Conservation (phyloP, 2,797 vertebrate genomes). For the Mastacembelus armatus region DNA sequence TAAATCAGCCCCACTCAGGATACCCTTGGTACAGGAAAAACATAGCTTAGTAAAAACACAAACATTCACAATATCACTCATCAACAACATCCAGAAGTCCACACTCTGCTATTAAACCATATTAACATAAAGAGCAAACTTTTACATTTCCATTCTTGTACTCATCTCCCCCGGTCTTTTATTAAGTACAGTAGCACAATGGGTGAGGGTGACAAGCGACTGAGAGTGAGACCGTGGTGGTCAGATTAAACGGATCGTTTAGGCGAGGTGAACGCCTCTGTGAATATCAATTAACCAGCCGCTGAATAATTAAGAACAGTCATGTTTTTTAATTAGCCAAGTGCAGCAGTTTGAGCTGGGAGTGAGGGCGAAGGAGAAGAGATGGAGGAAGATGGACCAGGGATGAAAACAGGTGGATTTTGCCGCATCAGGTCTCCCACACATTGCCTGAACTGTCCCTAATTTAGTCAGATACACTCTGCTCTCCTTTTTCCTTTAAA, state of each 20-base stretch:
- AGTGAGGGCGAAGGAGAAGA: slow-evolving; percentile 23
- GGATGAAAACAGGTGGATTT: slow-evolving; percentile 65
- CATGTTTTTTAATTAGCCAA: slow-evolving; percentile 88
- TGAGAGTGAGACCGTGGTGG: slow-evolving; percentile 71
- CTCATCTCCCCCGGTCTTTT: slow-evolving; percentile 31
- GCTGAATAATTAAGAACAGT: slow-evolving; percentile 90
- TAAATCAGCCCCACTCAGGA: slow-evolving; percentile 28
- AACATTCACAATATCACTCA: slow-evolving; percentile 7
- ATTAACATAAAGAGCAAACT: slow-evolving; percentile 38
- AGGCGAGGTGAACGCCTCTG: slow-evolving; percentile 77
- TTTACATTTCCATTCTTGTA: slow-evolving; percentile 8
- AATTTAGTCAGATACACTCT: slow-evolving; percentile 39
- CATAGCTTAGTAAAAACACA: slow-evolving; percentile 16
- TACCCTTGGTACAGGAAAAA: slow-evolving; percentile 22
- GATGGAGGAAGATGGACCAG: slow-evolving; percentile 48
- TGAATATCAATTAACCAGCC: slow-evolving; percentile 88
- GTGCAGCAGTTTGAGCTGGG: slow-evolving; percentile 79
- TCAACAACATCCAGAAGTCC: background rate
- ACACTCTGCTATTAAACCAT: slow-evolving; percentile 15
- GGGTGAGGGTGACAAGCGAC: slow-evolving; percentile 67
- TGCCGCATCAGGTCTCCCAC: slow-evolving; percentile 70
- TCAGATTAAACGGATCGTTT: slow-evolving; percentile 83
- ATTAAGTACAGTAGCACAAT: slow-evolving; percentile 68
- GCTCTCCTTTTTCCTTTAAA: slow-evolving; percentile 22
- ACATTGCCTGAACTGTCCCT: slow-evolving; percentile 38